Percentiles rank a stretch among this genome's conserved stretches.
Conservation (phyloP, 37 sponge, comb jelly and placozoan species). For the Spongilla lacustris region DNA sequence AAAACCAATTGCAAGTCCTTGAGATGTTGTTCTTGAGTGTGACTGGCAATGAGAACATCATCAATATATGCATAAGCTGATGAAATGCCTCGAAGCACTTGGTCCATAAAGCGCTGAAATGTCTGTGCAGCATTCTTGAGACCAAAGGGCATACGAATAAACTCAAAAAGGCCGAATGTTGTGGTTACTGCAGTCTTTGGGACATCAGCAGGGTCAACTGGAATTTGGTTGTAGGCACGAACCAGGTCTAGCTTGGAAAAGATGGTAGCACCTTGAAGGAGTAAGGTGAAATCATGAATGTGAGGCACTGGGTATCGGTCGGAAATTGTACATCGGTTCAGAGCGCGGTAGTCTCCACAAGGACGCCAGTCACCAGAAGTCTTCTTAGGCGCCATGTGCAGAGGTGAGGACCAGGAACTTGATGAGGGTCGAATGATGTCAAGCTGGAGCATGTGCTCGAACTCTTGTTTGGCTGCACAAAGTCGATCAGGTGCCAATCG, state of each 20-base stretch:
- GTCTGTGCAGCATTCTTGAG: conserved; percentile 47
- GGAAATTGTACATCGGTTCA: conserved; percentile 58
- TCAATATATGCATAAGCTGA: conserved; percentile 45
- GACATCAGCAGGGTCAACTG: conserved; percentile 39
- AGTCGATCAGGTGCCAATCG: conserved; percentile 41
- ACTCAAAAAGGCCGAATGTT: conserved; percentile 70
- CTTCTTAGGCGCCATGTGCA: conserved; percentile 75
- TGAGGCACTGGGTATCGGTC: conserved; percentile 78
- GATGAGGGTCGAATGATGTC: conserved; percentile 73
- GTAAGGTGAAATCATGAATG: conserved; percentile 60
- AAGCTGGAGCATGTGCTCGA: conserved; percentile 74
- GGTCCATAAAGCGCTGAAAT: conserved; percentile 64
- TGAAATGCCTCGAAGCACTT: conserved; percentile 55
- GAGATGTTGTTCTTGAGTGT: conserved; percentile 44
- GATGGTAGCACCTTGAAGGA: conserved; percentile 53
- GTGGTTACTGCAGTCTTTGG: conserved; percentile 52
- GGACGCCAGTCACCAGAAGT: conserved; percentile 66
- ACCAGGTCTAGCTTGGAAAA: conserved; percentile 72
- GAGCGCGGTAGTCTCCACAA: conserved; percentile 78
- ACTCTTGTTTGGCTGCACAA: conserved; percentile 53
- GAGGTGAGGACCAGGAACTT: conserved; percentile 68
- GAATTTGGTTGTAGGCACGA: conserved; percentile 53
- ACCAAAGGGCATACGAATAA: conserved; percentile 55
- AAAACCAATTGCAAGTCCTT: conserved; percentile 37
- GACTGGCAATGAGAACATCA: conserved; percentile 49